Conservation (phyloP, 2,888 invertebrate genomes). For the Lasioglossum calceatum region DNA sequence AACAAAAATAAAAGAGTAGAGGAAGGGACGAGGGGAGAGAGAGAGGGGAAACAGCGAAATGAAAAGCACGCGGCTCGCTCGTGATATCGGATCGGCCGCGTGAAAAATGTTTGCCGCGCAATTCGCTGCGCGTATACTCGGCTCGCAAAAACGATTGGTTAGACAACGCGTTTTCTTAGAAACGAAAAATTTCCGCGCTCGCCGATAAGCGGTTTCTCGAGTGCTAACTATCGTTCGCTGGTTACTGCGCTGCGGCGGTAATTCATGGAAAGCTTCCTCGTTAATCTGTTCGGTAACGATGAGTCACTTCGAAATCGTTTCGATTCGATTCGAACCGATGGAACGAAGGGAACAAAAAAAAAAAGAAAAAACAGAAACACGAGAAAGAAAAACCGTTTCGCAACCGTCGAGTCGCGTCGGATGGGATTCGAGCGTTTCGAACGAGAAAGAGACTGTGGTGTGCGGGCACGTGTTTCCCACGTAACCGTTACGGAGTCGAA, state of each 20-base stretch:
- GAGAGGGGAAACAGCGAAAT: neutral
- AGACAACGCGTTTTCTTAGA: conserved; percentile 53
- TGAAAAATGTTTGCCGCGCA: conserved; percentile 22
- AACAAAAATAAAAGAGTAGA: conserved; percentile 6
- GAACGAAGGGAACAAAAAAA: conserved; percentile 6
- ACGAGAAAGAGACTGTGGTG: neutral
- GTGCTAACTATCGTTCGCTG: conserved; percentile 52
- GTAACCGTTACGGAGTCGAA: neutral
- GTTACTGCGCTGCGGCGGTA: conserved; percentile 59
- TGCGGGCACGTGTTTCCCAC: conserved; percentile 31
- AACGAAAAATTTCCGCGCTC: conserved; percentile 64
- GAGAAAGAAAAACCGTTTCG: neutral
- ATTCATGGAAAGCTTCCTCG: conserved; percentile 66
- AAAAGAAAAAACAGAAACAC: neutral
- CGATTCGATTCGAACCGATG: conserved; percentile 37
- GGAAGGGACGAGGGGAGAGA: too few species aligned
- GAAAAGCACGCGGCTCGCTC: conserved; percentile 18
- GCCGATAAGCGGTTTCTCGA: conserved; percentile 55
- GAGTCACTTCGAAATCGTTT: conserved; percentile 61
- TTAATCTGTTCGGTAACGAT: conserved; percentile 66
- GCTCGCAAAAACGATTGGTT: conserved; percentile 47
- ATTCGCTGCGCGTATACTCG: neutral
- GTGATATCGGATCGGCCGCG: conserved; percentile 21
- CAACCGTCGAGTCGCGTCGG: neutral
- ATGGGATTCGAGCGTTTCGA: conserved; percentile 31